These are phyloP conservation scores for Sinella curviseta DNA, from an alignment of 1,140 invertebrate genomes.

Conservation along the genomic window DNA sequence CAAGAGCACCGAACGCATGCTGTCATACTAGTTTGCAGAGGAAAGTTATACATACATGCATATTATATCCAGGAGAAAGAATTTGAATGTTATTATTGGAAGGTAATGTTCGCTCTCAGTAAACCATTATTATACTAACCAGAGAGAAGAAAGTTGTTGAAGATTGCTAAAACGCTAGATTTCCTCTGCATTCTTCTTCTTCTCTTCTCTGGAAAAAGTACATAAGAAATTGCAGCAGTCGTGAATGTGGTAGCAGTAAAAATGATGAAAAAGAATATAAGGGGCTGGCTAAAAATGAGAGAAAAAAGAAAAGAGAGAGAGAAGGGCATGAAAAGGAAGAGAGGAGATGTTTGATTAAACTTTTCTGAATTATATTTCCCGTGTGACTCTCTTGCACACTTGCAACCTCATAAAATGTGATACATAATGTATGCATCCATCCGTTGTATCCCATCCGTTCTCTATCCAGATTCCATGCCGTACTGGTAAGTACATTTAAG, in stretches of 20 bases:
- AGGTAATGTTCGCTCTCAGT: no score
- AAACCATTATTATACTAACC: no score
- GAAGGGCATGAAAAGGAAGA: not conserved
- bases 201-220: not conserved
- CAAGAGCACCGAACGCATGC: no score
- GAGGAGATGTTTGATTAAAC: conserved; percentile 14
- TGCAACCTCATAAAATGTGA: conserved; percentile 19
- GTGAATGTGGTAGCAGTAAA: not conserved
- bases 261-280: not conserved
- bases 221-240: not conserved
- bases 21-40: no score
- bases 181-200: no score
- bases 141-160: not conserved
- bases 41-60: no score
- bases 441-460: conserved; percentile 4
- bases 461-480: not conserved
- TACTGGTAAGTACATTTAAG: not conserved
- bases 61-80: not conserved
- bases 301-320: no score
- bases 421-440: conserved; percentile 19
- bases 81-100: no score
- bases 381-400: conserved; percentile 18
- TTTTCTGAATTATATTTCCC: conserved; percentile 17
- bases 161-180: not conserved
- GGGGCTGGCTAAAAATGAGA: not conserved